Evolutionary conservation across 2,113 vertebrate species (phyloP).

Genomic region (Mesoclemmys tuberculata): DNA sequence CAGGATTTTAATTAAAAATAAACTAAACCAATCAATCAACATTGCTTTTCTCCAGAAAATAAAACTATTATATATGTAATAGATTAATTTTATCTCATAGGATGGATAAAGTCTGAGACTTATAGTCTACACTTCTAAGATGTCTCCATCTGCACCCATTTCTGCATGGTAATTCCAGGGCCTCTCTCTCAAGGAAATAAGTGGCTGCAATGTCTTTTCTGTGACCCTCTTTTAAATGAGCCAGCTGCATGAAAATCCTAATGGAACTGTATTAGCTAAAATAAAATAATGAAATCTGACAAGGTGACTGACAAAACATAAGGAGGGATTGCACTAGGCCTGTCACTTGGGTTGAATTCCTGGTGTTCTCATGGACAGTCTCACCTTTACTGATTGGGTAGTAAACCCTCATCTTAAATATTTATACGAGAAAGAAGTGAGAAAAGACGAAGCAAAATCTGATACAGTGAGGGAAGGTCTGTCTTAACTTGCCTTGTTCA

Average conservation of each 20-base stretch:
- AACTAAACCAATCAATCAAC: not conserved
- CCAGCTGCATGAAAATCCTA: not conserved
- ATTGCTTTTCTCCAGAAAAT: not conserved
- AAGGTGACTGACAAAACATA: not conserved
- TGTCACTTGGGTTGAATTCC: not conserved
- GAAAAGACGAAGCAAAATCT: conserved; percentile 37
- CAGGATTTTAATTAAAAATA: not conserved
- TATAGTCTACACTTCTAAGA: not conserved
- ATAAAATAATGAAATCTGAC: conserved; percentile 24
- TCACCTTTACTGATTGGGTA: conserved; percentile 20
- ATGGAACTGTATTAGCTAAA: conserved; percentile 17
- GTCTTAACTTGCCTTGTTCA: conserved; percentile 27
- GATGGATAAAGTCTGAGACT: not conserved
- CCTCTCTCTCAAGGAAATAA: not conserved
- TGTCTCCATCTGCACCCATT: not conserved
- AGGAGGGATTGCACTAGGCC: not conserved
- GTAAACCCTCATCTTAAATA: conserved; percentile 32
- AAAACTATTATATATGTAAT: not conserved
- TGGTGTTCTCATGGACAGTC: conserved; percentile 11
- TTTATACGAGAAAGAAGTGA: conserved; percentile 17
- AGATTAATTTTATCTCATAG: not conserved
- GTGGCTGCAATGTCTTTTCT: not conserved
- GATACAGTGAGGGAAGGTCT: conserved; percentile 7
- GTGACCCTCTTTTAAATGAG: not conserved
- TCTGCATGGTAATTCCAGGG: not conserved